Evolutionary conservation across 2,888 invertebrate species (phyloP), one percentile per base, ranked within the genome.

Genomic region (Pterostichus madidus): DNA sequence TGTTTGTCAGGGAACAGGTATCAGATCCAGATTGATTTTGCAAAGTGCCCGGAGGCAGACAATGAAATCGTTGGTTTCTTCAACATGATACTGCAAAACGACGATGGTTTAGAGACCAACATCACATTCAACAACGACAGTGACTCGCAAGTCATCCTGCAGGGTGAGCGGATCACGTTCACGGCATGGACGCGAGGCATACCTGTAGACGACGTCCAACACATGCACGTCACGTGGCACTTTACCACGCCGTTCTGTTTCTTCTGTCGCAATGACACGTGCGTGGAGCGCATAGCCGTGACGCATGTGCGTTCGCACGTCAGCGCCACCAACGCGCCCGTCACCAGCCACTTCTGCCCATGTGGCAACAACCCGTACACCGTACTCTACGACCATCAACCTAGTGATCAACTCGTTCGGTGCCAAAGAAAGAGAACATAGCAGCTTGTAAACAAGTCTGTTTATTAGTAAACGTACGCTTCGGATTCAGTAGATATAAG

Each of bases 171-270:
- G 5, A 2, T 39, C 3, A 59, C 17, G 8, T 59, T 59, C 17
- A 59, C 17, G 59, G 24, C 17, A 4, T 59, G 24, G 24, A 17
- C 10, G 0, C 11, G 7, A 31, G 24, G 6, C 64, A 10, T n/a
- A 2, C 49, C 31, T 5, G n/a, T 56, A 32, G 53, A 76, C 52
- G 13, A 31, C 5, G 13, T 52, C 15, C 11, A 8, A 2, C 8
- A 17, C 3, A 2, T 56, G 56, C 6, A 31, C 4, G 13, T 35
- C 0, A 76, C 35, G 17, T 76, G 76, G 76, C 76, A 76, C 32
- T 76, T 56, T 15, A 76, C 76, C 0, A 13, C 76, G 13, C 76
- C 76, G 13, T 76, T 76, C 13, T 56, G 76, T 35, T 76, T 24
- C 17, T 11, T n/a, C 10, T 76, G 56, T n/a, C 31, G 15, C 2